These are phyloP conservation scores for Trematocara nigrifrons DNA, from an alignment of 2,113 vertebrate genomes.

Conservation along the genomic window DNA sequence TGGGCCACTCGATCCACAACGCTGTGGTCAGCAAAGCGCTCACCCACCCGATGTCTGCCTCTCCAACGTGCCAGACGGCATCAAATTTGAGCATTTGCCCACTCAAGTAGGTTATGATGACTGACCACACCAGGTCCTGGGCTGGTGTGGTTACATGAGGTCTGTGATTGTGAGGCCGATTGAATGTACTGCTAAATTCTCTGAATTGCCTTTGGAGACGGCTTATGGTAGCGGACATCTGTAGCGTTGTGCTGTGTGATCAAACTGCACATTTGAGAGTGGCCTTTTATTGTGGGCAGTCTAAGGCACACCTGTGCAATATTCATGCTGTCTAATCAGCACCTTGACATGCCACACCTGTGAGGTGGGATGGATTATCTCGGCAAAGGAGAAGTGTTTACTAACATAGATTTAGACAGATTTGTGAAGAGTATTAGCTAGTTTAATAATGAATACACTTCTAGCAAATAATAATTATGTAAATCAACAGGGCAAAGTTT, in stretches of 20 bases:
- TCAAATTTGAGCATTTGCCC: not conserved
- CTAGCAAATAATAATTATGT: not conserved
- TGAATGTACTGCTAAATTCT: not conserved
- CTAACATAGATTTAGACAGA: not conserved
- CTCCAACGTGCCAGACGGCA: not conserved
- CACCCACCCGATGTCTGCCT: not conserved
- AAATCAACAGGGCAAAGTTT: not conserved
- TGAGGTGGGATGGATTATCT: not conserved
- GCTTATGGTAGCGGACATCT: not conserved
- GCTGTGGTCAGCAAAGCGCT: not conserved
- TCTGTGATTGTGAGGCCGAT: not conserved
- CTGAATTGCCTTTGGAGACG: not conserved
- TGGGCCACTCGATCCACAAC: not conserved
- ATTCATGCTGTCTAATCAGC: not conserved
- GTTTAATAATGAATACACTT: not conserved
- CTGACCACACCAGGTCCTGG: not conserved
- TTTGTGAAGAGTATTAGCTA: not conserved
- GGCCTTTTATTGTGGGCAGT: not conserved
- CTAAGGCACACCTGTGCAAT: not conserved
- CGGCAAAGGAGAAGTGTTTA: not conserved
- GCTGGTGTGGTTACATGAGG: not conserved
- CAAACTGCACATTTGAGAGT: not conserved
- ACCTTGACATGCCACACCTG: not conserved
- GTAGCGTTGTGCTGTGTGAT: not conserved
- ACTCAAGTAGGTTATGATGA: not conserved